These are phyloP conservation scores for Enteromius argenteus DNA, from an alignment of 2,797 vertebrate genomes.

Conservation along the genomic window DNA sequence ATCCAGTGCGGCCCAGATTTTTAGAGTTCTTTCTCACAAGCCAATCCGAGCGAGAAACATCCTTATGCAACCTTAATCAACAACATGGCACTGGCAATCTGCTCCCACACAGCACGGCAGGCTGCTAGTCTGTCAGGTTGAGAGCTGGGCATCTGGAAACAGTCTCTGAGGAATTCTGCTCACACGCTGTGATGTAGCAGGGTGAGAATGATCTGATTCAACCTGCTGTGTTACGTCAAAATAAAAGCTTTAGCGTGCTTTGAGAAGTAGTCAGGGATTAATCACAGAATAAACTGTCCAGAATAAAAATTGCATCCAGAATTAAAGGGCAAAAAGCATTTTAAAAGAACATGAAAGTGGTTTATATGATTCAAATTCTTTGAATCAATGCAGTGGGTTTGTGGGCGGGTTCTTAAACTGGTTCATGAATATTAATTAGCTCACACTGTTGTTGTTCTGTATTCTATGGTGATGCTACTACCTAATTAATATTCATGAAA, in stretches of 20 bases:
- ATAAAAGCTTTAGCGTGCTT: neutral
- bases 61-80: conserved; percentile 42
- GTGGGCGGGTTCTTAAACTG: neutral
- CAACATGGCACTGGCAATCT: conserved; percentile 39
- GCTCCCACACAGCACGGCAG: conserved; percentile 2
- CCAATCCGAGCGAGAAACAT: conserved; percentile 19
- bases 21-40: conserved; percentile 21
- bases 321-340: neutral
- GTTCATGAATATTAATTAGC: conserved; percentile 16
- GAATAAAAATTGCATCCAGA: no score
- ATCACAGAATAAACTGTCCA: neutral
- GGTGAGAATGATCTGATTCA: conserved; percentile 26
- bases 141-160: conserved; percentile 32
- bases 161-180: conserved; percentile 11
- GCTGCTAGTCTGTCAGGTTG: conserved; percentile 36
- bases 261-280: neutral
- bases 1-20: conserved; percentile 20
- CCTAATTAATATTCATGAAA: conserved; percentile 4
- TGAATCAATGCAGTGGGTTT: neutral
- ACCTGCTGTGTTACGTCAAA: conserved; percentile 25
- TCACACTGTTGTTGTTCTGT: neutral
- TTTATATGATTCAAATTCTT: neutral
- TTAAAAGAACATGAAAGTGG: no score
- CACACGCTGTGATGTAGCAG: conserved; percentile 24
- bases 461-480: neutral